Base-by-base conservation (phyloP, 2,888 invertebrate species). In the Stratiomys singularior region DNA sequence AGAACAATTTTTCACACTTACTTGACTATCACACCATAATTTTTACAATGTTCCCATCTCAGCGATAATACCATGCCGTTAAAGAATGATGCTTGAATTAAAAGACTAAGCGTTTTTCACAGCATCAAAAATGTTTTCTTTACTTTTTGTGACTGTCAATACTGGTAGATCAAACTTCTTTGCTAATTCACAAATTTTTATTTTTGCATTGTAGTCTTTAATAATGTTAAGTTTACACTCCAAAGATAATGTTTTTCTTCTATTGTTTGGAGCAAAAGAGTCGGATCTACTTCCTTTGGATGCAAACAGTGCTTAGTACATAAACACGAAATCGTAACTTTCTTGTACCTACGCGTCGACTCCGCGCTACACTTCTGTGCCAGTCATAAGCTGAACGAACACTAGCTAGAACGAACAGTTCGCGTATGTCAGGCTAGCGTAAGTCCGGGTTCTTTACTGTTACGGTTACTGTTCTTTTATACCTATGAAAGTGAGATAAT, bases 121-220 rank as follows among this genome's bases (percentile, higher is more conserved):
- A 76, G 37, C 76, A 30, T 28, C 76, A 21, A 30, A 2, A 76
- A 76, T 76, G 1, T 28, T 56, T 60, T 76, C 58, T 76, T n/a
- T 27, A 76, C 58, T 30, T 23, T 28, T 30, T 76, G 56, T 2
- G 2, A 60, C 76, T n/a, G 21, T 76, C 1, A 37, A 76, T 58
- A 58, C 60, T 30, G 76, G 30, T 58, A 30, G 76, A 30, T 60
- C 60, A 60, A 60, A 60, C 60, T 60, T 52, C n/a, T 52, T 76
- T 58, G 60, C 30, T 21, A 60, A 56, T 76, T 76, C 30, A 58
- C 60, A 76, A 58, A 76, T 76, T 27, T 56, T 76, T 58, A 76
- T 76, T 58, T n/a, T 28, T 13, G 58, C 1, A 4, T 76, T 60
- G 44, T 15, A 58, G 76, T 60, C 76, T 58, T 76, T 58, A 60